A percentile compares a stretch with the other conserved stretches of the same genome.
Conservation (phyloP, 2,113 vertebrate species). For the Nibea coibor region DNA sequence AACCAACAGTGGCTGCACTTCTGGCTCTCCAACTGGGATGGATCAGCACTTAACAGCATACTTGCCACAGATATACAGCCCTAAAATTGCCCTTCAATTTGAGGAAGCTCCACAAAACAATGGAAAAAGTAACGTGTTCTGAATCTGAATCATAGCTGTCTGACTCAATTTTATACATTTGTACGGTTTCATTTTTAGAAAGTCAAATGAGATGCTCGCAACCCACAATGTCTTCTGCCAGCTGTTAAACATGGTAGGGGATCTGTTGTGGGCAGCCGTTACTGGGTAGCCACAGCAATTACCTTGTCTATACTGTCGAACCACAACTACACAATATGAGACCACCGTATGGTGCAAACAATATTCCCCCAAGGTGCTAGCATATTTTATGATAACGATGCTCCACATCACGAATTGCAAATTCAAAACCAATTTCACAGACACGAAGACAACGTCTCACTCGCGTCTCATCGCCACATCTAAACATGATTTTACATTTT, state of each 20-base stretch:
- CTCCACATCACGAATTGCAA: not conserved
- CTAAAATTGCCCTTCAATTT: not conserved
- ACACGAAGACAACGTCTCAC: not conserved
- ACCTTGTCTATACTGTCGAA: not conserved
- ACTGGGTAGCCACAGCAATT: conserved; percentile 1
- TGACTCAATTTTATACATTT: not conserved
- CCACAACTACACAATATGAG: not conserved
- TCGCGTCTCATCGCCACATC: not conserved
- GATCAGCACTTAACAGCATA: not conserved
- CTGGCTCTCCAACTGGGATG: not conserved
- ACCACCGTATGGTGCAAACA: not conserved
- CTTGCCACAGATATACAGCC: not conserved
- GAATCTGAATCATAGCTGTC: not conserved
- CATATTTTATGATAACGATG: not conserved
- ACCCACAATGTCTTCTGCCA: not conserved
- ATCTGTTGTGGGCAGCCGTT: conserved; percentile 1
- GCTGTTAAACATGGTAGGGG: not conserved
- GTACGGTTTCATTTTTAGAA: not conserved
- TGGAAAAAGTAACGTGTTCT: not conserved
- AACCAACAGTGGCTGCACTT: not conserved
- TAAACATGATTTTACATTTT: not conserved
- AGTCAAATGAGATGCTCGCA: not conserved
- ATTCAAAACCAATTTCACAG: not conserved
- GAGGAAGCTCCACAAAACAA: not conserved
- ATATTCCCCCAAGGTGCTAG: not conserved